Evolutionary conservation across 1,140 invertebrate genomes (phyloP).

Genomic region (Lepidurus arcticus): DNA sequence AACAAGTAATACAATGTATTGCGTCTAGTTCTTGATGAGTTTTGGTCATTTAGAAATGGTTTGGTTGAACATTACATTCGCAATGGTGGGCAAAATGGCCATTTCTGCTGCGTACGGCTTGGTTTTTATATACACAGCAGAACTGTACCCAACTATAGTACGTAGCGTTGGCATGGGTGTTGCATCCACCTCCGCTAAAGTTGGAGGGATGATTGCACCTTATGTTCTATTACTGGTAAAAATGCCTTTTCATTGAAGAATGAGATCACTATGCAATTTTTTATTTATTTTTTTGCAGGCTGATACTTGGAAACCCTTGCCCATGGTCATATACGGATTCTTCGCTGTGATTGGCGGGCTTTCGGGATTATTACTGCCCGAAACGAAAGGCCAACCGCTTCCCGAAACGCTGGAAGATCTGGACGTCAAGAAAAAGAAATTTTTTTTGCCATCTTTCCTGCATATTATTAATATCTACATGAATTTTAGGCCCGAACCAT

Average conservation of each 20-base stretch:
- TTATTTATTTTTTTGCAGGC: neutral
- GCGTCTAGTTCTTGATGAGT: neutral
- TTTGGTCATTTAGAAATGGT: neutral
- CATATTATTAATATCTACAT: neutral
- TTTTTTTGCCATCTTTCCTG: neutral
- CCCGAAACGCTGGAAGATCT: neutral
- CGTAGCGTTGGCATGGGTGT: constrained; percentile 30
- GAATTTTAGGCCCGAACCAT: neutral
- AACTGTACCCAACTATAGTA: constrained; percentile 34
- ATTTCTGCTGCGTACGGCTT: constrained; percentile 45
- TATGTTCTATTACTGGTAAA: neutral
- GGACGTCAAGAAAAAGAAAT: neutral
- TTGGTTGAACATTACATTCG: constrained; percentile 35
- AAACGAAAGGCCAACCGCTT: constrained; percentile 37
- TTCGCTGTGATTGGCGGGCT: constrained; percentile 37
- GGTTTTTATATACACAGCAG: constrained; percentile 40
- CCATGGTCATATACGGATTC: constrained; percentile 35
- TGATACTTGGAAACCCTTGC: constrained; percentile 17
- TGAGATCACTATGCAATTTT: neutral
- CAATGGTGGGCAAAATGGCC: constrained; percentile 46
- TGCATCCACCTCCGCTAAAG: constrained; percentile 24
- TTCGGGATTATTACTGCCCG: constrained; percentile 38
- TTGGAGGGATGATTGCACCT: constrained; percentile 34
- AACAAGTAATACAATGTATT: neutral
- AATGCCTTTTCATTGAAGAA: neutral